Conservation (phyloP, 1,140 invertebrate genomes). For the Nebria ingens region DNA sequence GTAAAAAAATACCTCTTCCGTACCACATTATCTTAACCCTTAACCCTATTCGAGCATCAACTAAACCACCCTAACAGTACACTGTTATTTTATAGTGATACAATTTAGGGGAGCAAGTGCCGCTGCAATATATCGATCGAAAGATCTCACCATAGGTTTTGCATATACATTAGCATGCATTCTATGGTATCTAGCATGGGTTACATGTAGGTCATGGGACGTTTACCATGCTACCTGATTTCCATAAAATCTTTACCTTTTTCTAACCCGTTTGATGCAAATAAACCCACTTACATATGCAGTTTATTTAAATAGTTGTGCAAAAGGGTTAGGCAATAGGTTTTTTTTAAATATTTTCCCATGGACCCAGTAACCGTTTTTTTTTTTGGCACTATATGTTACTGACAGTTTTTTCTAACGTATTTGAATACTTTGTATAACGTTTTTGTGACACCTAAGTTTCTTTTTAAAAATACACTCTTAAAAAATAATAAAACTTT, state of each 20-base stretch:
- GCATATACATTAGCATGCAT: slow-evolving; percentile 15
- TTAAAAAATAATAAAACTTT: too few species aligned
- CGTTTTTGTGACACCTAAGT: too few species aligned
- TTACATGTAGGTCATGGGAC: slow-evolving; percentile 16
- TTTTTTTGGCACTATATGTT: slow-evolving; percentile 17
- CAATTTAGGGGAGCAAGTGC: slow-evolving; percentile 10
- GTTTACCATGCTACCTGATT: slow-evolving; percentile 19
- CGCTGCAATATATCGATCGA: slow-evolving; percentile 13
- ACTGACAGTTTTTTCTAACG: slow-evolving; percentile 15
- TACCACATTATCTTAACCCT: slow-evolving; percentile 18
- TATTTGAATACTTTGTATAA: slow-evolving; percentile 3
- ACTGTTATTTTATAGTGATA: slow-evolving; percentile 12
- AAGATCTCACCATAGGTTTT: slow-evolving; percentile 8
- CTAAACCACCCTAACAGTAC: background rate
- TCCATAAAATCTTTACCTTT: slow-evolving; percentile 28
- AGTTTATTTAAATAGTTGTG: slow-evolving; percentile 26
- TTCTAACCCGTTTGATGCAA: slow-evolving; percentile 26
- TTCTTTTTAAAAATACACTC: too few species aligned
- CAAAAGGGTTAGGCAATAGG: too few species aligned
- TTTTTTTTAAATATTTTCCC: slow-evolving; percentile 26
- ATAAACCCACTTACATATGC: slow-evolving; percentile 26
- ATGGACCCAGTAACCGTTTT: slow-evolving; percentile 22
- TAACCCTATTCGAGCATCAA: too few species aligned
- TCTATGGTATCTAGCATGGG: slow-evolving; percentile 12
- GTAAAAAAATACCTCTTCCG: slow-evolving; percentile 24